Conservation (phyloP, 2,797 vertebrate genomes). For the Furcifer pardalis region DNA sequence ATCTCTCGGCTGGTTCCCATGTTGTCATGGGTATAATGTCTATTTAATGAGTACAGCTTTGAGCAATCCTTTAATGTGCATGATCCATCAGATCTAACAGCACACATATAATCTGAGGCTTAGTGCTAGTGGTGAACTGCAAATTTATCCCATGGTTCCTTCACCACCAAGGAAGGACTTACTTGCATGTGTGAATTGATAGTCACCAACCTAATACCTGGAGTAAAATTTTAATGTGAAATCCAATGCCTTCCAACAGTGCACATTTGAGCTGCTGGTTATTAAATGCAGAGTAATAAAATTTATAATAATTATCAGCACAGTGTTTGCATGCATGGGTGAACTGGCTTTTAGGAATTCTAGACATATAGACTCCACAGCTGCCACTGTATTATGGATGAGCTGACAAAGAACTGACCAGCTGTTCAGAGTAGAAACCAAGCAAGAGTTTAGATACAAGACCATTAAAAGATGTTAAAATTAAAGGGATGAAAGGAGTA, state of each 20-base stretch:
- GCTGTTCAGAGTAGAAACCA: neutral
- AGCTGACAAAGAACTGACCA: neutral
- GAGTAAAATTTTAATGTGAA: neutral
- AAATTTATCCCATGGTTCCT: neutral
- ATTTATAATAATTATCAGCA: neutral
- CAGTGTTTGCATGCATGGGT: neutral
- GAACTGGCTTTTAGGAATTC: conserved; percentile 18
- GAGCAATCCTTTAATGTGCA: neutral
- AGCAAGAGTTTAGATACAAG: neutral
- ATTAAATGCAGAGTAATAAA: conserved; percentile 8
- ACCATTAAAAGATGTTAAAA: neutral
- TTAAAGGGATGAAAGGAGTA: neutral
- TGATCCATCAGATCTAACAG: neutral
- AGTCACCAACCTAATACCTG: no score
- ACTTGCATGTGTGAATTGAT: neutral
- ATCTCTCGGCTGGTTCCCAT: neutral
- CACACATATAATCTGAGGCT: neutral
- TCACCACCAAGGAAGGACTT: neutral
- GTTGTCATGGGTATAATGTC: neutral
- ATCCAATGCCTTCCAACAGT: neutral
- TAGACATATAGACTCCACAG: conserved; percentile 4
- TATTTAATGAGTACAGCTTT: neutral
- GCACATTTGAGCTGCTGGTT: neutral
- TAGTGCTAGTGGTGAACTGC: neutral
- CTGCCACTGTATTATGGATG: neutral